Percentiles rank a stretch among this genome's conserved stretches.
Conservation (phyloP, 2,797 vertebrate genomes). For the Vireo griseus region DNA sequence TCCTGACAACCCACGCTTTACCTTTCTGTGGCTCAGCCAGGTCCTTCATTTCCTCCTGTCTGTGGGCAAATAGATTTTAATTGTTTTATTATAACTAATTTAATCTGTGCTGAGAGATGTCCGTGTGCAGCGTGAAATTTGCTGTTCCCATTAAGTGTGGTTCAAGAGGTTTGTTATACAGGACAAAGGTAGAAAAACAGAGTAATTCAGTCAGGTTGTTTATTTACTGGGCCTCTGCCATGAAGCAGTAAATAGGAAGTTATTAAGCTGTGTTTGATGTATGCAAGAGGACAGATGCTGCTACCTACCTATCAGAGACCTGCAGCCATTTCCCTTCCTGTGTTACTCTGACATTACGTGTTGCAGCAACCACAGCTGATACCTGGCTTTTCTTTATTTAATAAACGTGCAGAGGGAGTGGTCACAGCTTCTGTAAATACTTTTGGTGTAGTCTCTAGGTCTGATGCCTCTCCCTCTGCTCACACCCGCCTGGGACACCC, state of each 20-base stretch:
- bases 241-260: slow-evolving; percentile 79
- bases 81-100: slow-evolving; percentile 72
- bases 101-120: slow-evolving; percentile 61
- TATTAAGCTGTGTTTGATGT: slow-evolving; percentile 81
- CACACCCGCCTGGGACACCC: not conserved
- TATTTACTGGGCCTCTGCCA: slow-evolving; percentile 58
- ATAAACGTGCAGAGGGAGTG: not conserved
- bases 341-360: not conserved
- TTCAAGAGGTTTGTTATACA: slow-evolving; percentile 59
- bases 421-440: not conserved
- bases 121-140: slow-evolving; percentile 6
- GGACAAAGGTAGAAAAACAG: slow-evolving; percentile 33
- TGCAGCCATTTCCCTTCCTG: slow-evolving; percentile 73
- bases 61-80: slow-evolving; percentile 68
- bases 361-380: not conserved
- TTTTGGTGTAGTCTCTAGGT: accelerated
- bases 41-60: slow-evolving; percentile 65
- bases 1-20: slow-evolving; percentile 50
- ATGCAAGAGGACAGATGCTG: slow-evolving; percentile 82
- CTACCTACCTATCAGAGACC: slow-evolving; percentile 71
- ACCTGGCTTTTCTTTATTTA: not conserved
- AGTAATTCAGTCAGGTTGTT: slow-evolving; percentile 31
- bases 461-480: not conserved
- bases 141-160: slow-evolving; percentile 56
- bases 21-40: slow-evolving; percentile 20